Base-by-base conservation (phyloP, 2,888 invertebrate genomes). In the Limnephilus lunatus region DNA sequence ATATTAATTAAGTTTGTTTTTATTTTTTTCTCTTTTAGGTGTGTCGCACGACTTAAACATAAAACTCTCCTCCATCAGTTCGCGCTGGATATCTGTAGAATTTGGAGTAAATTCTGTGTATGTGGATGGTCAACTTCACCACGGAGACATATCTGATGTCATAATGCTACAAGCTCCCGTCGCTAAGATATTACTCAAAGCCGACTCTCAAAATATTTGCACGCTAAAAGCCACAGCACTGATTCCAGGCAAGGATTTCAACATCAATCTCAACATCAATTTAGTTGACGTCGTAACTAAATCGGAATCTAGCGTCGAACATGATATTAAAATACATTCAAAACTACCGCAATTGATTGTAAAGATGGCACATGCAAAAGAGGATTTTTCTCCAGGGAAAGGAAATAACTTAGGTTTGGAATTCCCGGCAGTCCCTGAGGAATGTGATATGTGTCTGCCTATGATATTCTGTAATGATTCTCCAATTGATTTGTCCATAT, bases 231-330 rank as follows among this genome's bases (percentile, higher is more conserved):
- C 89, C 15, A 90, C 88, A 3, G 81, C 92, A 14, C 85, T 92
- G 82, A 81, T 91, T 25, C 87, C 91, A 5, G 81, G 92, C 83
- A 88, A 87, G 80, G 35, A 85, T 30, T 89, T 93, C 5, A 85
- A 85, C 30, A 90, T 93, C 15, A 92, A 91, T 81, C n/a, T 93
- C 4, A 83, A 85, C 32, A 32, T 93, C 5, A 82, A 92, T 19
- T 83, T 93, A 25, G 86, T 81, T 39, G 93, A 93, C 83, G 92
- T 93, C 11, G 93, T 93, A 15, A 93, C 93, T 30, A 92, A 93
- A 85, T 81, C 91, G 19, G 88, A 92, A 19, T 92, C 92, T 5
- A 80, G 14, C n/a, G n/a, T 92, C 4, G 85, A 92, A 35, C 93
- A 93, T 53, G 35, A 35, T 44, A 88, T 93, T n/a, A 82, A 81